Evolutionary conservation across 2,888 invertebrate species (phyloP), one percentile per base, ranked within the genome.

Genomic region (Cataglyphis rosenhaueri): DNA sequence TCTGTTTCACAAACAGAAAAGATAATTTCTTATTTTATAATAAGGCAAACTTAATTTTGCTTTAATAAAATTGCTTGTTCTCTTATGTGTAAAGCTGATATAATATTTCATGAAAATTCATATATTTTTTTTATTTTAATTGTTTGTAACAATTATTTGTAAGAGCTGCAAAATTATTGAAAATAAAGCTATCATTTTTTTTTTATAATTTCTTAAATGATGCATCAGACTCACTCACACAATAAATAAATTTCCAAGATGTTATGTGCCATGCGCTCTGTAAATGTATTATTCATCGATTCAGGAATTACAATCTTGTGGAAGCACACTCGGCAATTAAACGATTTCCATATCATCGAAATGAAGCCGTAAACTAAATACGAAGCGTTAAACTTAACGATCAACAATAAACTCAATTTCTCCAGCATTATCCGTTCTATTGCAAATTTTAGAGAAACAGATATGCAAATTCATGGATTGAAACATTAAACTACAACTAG

Each of bases 381-480:
- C 18, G 18, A 64, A 21, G 6, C 3, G 32, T 64, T 75, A 52
- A 64, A 25, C 6, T 62, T 21, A 61, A 10, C 44, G 35, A 64
- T 48, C 6, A 1, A 75, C 44, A 38, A 64, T 75, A 48, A 75
- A 75, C 10, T 48, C 35, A 64, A 64, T 64, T 62, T 62, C 9
- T 10, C 9, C 10, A 2, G 10, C 25, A 44, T 64, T 6, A 35
- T 0, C 0, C 21, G 21, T 64, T 64, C 21, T 10, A 35, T 75
- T 41, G 15, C 9, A 5, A 55, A 32, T 10, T 74, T 44, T 48
- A 21, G 10, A 32, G 15, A n/a, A 44, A 38, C 3, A 18, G 52
- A 32, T 10, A 5, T 6, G 32, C 32, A 32, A 32, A 32, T 32
- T 32, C 29, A 1, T 21, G n/a, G 29, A 35, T 35, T 32, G 12